Base-by-base conservation (phyloP, 2,888 invertebrate genomes). In the Tyria jacobaeae region DNA sequence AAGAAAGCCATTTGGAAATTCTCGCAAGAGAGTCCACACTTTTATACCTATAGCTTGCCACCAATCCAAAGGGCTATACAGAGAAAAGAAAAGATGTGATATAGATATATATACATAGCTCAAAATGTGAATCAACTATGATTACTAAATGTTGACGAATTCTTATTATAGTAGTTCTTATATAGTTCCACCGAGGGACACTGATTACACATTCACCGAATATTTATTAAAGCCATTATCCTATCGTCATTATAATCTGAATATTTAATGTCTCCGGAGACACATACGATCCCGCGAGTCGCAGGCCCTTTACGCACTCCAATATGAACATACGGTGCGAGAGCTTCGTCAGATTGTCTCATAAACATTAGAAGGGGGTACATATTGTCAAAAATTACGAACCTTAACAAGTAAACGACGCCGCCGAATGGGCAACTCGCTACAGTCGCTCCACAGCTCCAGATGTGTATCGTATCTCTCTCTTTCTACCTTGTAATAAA, bases 161-260 rank as follows among this genome's bases (percentile, higher is more conserved):
- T n/a, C n/a, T n/a, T n/a, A n/a, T n/a, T n/a, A n/a, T n/a, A n/a
- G n/a, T n/a, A n/a, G n/a, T n/a, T n/a, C n/a, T n/a, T n/a, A n/a
- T n/a, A n/a, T n/a, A n/a, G n/a, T n/a, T n/a, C n/a, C n/a, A n/a
- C 34, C 47, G 52, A 27, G 66, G 24, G 35, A 35, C 54, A 27
- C 49, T 17, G 31, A 49, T 49, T 27, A 54, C 35, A 17, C 24
- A 31, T 24, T 21, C 54, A 41, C 15, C 35, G 27, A 21, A 56
- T 24, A 56, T 56, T 34, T 35, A 56, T 56, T 35, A 56, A 44
- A 47, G 34, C 47, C 55, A 9, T 34, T 10, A 31, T 34, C 24
- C 24, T 56, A 56, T 47, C 47, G 47, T 56, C 55, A 47, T 56
- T 56, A 24, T 21, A 56, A 57, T 57, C 57, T 27, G 37, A 57